Conservation (phyloP, 2,797 vertebrate genomes). For the Lindbergichthys nudifrons region DNA sequence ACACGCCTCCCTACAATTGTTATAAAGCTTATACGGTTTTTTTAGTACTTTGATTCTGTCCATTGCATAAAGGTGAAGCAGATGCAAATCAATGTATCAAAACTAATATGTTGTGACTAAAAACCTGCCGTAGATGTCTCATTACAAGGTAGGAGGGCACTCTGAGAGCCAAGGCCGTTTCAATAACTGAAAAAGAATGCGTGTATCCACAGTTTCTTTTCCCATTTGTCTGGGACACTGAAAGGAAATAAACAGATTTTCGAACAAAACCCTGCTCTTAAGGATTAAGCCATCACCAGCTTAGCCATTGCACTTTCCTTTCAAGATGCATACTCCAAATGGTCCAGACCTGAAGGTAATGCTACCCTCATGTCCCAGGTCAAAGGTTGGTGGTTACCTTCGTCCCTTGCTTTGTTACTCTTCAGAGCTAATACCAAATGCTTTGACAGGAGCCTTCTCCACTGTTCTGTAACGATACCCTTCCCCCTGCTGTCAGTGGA, state of each 20-base stretch:
- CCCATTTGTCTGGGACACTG: no score
- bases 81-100: not conserved
- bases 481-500: no score
- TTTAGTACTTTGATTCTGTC: slow-evolving; percentile 15
- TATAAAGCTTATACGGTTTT: slow-evolving; percentile 1
- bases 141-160: not conserved
- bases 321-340: not conserved
- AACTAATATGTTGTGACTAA: not conserved
- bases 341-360: not conserved
- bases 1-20: no score
- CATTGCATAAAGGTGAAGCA: not conserved
- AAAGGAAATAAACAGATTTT: no score
- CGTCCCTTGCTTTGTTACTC: not conserved
- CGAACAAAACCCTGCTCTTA: no score
- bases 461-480: not conserved
- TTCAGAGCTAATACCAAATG: not conserved
- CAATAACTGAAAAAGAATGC: no score
- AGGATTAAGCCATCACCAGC: no score
- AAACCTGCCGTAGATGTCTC: slow-evolving; percentile 1
- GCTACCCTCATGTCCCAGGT: not conserved
- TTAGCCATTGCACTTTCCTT: not conserved
- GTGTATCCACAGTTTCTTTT: no score
- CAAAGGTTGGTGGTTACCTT: not conserved
- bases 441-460: not conserved
- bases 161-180: no score